A percentile compares a stretch with the other conserved stretches of the same genome.
Conservation (phyloP, 2,797 vertebrate species). For the Enteromius argenteus region DNA sequence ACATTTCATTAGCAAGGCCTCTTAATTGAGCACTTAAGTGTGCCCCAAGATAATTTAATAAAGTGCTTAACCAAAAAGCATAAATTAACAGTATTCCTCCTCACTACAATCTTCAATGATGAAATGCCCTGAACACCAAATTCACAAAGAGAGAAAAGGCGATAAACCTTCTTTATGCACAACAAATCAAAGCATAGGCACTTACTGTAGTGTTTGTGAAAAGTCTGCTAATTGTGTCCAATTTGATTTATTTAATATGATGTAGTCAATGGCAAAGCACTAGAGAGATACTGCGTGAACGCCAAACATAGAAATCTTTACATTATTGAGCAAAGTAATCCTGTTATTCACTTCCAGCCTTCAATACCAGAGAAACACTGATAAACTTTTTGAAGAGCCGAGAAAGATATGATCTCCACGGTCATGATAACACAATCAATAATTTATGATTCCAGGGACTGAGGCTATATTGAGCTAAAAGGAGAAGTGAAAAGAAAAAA, state of each 20-base stretch:
- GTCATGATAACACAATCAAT: slow-evolving; percentile 48
- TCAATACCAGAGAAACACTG: slow-evolving; percentile 28
- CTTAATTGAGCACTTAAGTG: slow-evolving; percentile 39
- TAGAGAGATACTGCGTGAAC: neutral
- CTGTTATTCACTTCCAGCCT: slow-evolving; percentile 36
- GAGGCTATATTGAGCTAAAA: slow-evolving; percentile 43
- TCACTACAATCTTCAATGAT: neutral
- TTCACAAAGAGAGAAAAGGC: neutral
- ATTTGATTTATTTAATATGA: slow-evolving; percentile 23
- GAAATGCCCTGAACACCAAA: neutral
- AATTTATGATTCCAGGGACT: slow-evolving; percentile 37
- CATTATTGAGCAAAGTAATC: slow-evolving; percentile 47
- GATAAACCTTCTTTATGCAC: neutral
- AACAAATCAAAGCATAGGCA: slow-evolving; percentile 29
- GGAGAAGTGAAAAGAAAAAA: slow-evolving; percentile 8
- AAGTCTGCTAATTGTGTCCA: slow-evolving; percentile 25
- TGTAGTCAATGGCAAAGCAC: slow-evolving; percentile 19
- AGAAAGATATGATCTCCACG: slow-evolving; percentile 46
- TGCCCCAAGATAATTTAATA: slow-evolving; percentile 10
- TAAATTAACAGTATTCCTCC: slow-evolving; percentile 6
- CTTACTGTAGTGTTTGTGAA: slow-evolving; percentile 6
- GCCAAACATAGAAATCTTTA: slow-evolving; percentile 14
- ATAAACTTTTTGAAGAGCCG: slow-evolving; percentile 42
- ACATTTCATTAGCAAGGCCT: slow-evolving; percentile 50
- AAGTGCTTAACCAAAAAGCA: slow-evolving; percentile 4